These are phyloP conservation scores for Grammomys surdaster DNA, from an alignment of 2,113 vertebrate genomes.

Conservation along the genomic window DNA sequence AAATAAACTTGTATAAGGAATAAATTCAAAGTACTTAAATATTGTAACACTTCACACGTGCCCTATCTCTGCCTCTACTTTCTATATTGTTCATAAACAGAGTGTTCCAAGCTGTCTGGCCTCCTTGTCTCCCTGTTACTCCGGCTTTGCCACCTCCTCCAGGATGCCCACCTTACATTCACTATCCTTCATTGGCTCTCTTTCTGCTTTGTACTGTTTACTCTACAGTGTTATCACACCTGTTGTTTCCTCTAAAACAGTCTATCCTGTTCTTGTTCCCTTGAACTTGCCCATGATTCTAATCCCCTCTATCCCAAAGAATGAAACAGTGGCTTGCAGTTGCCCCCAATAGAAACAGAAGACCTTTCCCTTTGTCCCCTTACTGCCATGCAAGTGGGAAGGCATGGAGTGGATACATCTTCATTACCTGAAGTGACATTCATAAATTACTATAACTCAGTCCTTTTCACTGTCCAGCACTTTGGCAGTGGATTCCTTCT, in stretches of 20 bases:
- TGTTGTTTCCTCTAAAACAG: not conserved
- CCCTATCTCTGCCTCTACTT: fast-evolving
- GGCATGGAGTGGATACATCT: not conserved
- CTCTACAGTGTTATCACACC: not conserved
- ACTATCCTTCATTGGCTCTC: fast-evolving
- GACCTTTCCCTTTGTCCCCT: not conserved
- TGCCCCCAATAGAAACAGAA: not conserved
- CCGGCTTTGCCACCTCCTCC: not conserved
- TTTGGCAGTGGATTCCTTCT: not conserved
- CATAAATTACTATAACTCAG: not conserved
- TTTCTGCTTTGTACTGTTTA: fast-evolving
- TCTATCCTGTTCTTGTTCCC: fast-evolving
- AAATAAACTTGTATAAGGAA: not conserved
- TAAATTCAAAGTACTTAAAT: not conserved
- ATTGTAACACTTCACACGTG: fast-evolving
- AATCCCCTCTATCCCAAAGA: not conserved
- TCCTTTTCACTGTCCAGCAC: not conserved
- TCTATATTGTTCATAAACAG: no score
- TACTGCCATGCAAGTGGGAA: not conserved
- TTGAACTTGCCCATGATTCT: not conserved
- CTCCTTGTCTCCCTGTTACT: fast-evolving
- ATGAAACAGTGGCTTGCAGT: not conserved
- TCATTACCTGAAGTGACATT: not conserved
- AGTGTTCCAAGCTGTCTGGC: fast-evolving
- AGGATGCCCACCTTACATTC: not conserved